Base-by-base conservation (phyloP, 2,113 vertebrate species). In the Chitala chitala region DNA sequence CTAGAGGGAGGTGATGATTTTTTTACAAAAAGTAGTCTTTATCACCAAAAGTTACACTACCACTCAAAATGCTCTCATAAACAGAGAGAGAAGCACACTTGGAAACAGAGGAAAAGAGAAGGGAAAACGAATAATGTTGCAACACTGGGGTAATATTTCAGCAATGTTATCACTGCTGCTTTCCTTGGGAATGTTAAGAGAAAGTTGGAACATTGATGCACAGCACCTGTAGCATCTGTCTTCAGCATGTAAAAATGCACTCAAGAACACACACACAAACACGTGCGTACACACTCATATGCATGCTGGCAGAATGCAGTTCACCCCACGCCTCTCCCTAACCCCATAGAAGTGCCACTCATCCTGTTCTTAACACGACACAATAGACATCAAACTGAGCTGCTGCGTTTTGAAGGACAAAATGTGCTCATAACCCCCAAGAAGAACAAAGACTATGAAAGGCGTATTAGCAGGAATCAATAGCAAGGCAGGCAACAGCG, bases 401-500 rank as follows among this genome's bases (percentile, higher is more conserved):
- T 24, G 24, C 38, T 44, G 70, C n/a, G 38, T 44, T 61, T 38
- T 56, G 53, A 56, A 63, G 58, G 72, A 51, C 56, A n/a, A 63
- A 51, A 64, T 33, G 56, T 20, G 24, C 58, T 38, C 26, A 22
- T 73, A 48, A 63, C 72, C 58, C 44, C 29, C 26, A 5, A 74
- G 82, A 84, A 69, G 84, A 86, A 86, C 80, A 86, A 86, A 82
- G 82, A 83, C 75, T 82, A 76, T 61, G 74, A 81, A 82, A 85
- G 77, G 81, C 80, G 80, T 83, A 83, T 85, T 82, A 84, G 75
- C 79, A 75, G 84, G 80, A 85, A 86, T 82, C 50, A 72, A 44
- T 64, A 66, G 82, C 85, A 75, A 85, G 84, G 89, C 82, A 86
- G 84, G 79, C 76, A 81, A 78, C 78, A 91, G 86, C 82, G 87